Base-by-base conservation (phyloP, 2,888 invertebrate genomes). In the Rhaphigaster nebulosa region DNA sequence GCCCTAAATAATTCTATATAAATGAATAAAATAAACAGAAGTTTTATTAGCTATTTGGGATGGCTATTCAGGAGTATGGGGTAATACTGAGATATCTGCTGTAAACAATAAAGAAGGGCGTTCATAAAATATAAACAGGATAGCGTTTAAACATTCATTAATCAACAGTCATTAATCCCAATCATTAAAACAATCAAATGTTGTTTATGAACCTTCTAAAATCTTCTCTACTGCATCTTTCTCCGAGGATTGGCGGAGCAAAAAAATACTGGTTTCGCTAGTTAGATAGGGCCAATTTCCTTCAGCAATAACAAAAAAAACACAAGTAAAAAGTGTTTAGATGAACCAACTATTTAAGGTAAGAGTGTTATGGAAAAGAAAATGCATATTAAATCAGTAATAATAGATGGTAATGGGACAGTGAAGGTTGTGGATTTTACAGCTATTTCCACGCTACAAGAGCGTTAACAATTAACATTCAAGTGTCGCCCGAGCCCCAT, bases 391-490 rank as follows among this genome's bases (percentile, higher is more conserved):
- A 76, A 76, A 76, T 76, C 34, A 38, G 70, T 1, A 1, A 76
- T 20, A 76, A 76, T 76, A 38, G 70, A 34, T 76, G 70, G 5
- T 76, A 76, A 76, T 38, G 20, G 20, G 70, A 76, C 70, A 76
- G 70, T 76, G 70, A 65, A 29, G 29, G 8, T 38, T 34, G 70
- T 38, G 38, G 34, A 76, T 76, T 38, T 76, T 76, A 76, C 34
- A 70, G 34, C 34, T 29, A 20, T 76, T 34, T 38, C 12, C 38
- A 26, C 15, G 38, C 20, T 29, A 76, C 34, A 34, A 38, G 8
- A 34, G 70, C 70, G 34, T 76, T 76, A 76, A 76, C 70, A 76
- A 76, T 76, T 76, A 76, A 38, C 70, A 76, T 76, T 38, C 34
- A 38, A 76, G 70, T 76, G 38, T 38, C 20, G 34, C 34, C 13